Evolutionary conservation across 1,140 invertebrate genomes (phyloP).

Genomic region (Brachionus rotundiformis): DNA sequence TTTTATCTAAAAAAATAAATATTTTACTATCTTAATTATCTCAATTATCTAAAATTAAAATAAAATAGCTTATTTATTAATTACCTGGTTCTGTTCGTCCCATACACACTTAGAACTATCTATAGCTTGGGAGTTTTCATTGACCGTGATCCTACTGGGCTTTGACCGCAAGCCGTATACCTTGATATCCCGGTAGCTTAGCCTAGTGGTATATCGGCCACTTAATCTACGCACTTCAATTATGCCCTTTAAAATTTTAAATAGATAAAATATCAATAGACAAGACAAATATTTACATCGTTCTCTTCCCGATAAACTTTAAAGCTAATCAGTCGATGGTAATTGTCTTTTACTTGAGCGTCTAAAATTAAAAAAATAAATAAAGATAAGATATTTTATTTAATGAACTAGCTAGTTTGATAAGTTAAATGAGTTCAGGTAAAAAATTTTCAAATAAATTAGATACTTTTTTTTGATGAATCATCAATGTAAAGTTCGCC

Average conservation of each 20-base stretch:
- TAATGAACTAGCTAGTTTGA: no score
- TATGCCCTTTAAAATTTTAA: slow-evolving; percentile 3
- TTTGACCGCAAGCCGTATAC: slow-evolving; percentile 33
- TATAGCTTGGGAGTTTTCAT: slow-evolving; percentile 39
- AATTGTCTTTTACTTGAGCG: slow-evolving; percentile 37
- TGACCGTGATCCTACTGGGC: slow-evolving; percentile 46
- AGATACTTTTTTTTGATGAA: slow-evolving; percentile 33
- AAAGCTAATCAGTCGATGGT: slow-evolving; percentile 36
- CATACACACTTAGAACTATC: slow-evolving; percentile 46
- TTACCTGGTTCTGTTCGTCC: slow-evolving; percentile 30
- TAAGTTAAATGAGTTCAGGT: no score
- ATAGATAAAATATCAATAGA: background rate
- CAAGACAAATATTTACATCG: background rate
- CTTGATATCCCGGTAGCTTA: slow-evolving; percentile 45
- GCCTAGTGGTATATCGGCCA: background rate
- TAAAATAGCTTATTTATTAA: background rate
- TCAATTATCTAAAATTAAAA: no score
- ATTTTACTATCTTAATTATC: no score
- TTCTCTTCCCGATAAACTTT: slow-evolving; percentile 35
- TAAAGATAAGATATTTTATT: background rate
- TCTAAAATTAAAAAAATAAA: slow-evolving; percentile 5
- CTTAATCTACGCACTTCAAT: slow-evolving; percentile 31
- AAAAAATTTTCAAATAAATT: background rate
- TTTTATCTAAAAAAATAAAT: no score
- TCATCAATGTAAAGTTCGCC: slow-evolving; percentile 51